Base-by-base conservation (phyloP, 2,113 vertebrate species). In the Setophaga petechia region DNA sequence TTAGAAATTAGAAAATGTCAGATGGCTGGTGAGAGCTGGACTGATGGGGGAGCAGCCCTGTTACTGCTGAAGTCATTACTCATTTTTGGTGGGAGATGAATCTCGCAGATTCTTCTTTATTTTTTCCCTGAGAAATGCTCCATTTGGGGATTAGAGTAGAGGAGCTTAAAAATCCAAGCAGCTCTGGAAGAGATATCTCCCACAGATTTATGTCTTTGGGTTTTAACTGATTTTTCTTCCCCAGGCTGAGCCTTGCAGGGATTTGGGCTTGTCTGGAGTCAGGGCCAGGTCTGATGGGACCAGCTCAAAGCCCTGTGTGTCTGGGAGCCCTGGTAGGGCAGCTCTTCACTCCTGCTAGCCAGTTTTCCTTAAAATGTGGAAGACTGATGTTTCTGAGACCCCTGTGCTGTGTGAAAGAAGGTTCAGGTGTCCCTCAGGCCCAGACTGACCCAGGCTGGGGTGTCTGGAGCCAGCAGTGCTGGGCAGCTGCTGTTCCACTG, bases 1-100 rank as follows among this genome's bases (percentile, higher is more conserved):
- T n/a, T n/a, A n/a, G 83, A 39, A 90, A 67, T 90, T 72, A 87
- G 69, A 91, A 91, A 47, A 65, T 28, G 44, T 96, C 78, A 79
- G 84, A 28, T 85, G 81, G 52, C n/a, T 72, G 71, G 68, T 47
- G 52, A 75, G 51, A 86, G 61, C n/a, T 67, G 62, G 75, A 13
- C 28, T 78, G 71, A 22, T 62, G 57, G 37, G 35, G 15, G 24
- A 16, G 24, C 33, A 21, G 30, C 55, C 23, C 39, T 67, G 22
- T 58, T 57, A 20, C n/a, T 61, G 63, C 68, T 43, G 21, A 69
- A 73, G 43, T 58, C 2, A 8, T 66, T 61, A 20, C 28, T 87
- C 7, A 3, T 74, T 81, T 76, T n/a, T 74, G 27, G 41, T 83
- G 51, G 54, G 37, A 72, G 49, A 59, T 52, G 0, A 1, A n/a